Percentiles rank a stretch among this genome's conserved stretches.
phyloP scores from a whole-genome alignment of 2,113 vertebrate species.

The Coracopsis vasa region DNA sequence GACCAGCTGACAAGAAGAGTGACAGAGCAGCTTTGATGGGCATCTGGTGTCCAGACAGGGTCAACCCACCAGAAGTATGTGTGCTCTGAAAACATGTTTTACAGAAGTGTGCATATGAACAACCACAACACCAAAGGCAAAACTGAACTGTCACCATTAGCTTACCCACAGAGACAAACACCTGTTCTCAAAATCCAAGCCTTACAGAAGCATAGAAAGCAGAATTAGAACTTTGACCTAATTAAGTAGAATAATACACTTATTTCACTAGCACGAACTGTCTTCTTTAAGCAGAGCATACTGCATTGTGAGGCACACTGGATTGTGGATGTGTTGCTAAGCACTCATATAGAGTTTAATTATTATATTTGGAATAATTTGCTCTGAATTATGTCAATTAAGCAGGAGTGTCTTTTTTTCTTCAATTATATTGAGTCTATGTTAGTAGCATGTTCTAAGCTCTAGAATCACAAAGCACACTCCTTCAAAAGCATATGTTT shows the following conservation, averaged over 20 bases:
- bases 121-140: background rate
- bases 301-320: background rate
- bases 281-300: background rate
- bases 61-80: background rate
- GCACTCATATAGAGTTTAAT: background rate
- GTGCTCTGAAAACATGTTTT: background rate
- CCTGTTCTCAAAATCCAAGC: background rate
- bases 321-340: background rate
- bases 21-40: background rate
- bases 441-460: background rate
- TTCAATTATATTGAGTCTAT: background rate
- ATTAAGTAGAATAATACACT: background rate
- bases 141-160: background rate
- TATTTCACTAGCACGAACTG: background rate
- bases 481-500: background rate
- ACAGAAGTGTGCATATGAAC: background rate
- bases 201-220: background rate
- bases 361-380: background rate
- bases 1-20: background rate
- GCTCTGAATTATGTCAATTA: background rate
- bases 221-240: background rate
- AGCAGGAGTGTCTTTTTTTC: background rate
- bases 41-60: accelerated
- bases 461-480: background rate
- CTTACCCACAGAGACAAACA: background rate